Evolutionary conservation across 2,113 vertebrate species (phyloP).

Genomic region (Aleadryas rufinucha): DNA sequence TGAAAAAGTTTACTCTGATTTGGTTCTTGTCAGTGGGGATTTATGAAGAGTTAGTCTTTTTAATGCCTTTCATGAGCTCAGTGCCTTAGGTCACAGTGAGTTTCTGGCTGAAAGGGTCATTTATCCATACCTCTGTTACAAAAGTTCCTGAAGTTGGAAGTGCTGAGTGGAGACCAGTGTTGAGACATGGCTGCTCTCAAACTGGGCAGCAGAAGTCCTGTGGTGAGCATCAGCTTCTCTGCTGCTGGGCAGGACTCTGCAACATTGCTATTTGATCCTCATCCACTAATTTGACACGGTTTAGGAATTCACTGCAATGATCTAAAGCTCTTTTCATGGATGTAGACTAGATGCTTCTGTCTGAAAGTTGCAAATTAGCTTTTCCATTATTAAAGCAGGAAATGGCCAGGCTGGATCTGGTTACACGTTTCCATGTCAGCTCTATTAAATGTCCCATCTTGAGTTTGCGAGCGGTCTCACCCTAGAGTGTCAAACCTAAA

Average conservation of each 20-base stretch:
- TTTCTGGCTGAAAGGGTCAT: neutral
- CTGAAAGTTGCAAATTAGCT: neutral
- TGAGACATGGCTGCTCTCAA: neutral
- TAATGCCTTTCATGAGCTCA: neutral
- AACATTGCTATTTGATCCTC: neutral
- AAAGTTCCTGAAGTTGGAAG: neutral
- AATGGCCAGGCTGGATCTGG: neutral
- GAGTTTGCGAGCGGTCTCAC: neutral
- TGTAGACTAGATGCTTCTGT: neutral
- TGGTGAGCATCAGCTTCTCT: neutral
- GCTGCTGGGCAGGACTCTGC: neutral
- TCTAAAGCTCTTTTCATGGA: neutral
- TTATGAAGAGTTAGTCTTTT: neutral
- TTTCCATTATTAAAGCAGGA: neutral
- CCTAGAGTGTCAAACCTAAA: neutral
- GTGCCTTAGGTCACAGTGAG: neutral
- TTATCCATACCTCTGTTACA: neutral
- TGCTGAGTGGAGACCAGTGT: neutral
- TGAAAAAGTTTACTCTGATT: neutral
- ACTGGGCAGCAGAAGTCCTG: neutral
- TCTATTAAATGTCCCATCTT: neutral
- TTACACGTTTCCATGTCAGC: neutral
- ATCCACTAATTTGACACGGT: neutral
- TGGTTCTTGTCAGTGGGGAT: neutral
- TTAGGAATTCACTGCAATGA: neutral